phyloP scores from a whole-genome alignment of 2,888 invertebrate species.

The Sturmia bella region DNA sequence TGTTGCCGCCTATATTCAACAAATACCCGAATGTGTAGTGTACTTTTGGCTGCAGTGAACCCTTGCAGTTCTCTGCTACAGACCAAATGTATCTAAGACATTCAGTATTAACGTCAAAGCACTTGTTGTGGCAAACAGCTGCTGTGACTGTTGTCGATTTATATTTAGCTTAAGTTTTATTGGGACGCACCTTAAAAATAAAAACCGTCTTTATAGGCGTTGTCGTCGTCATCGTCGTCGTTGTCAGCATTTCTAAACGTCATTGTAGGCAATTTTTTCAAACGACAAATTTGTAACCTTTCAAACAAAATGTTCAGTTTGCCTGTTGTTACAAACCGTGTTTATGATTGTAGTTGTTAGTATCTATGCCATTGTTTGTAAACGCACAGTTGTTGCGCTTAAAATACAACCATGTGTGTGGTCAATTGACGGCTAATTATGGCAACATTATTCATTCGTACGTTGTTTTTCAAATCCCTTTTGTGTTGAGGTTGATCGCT shows the following conservation, averaged over 20 bases:
- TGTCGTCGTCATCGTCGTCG: neutral
- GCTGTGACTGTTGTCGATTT: constrained; percentile 10
- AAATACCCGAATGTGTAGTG: too few relatives aligned
- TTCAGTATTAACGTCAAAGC: constrained; percentile 46
- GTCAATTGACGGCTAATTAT: constrained; percentile 73
- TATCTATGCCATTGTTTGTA: neutral
- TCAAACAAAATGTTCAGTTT: neutral
- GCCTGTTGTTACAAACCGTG: constrained; percentile 7
- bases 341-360: constrained; percentile 33
- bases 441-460: constrained; percentile 68
- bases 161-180: constrained; percentile 17
- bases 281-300: constrained; percentile 41
- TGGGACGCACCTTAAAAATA: constrained; percentile 55
- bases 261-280: constrained; percentile 38
- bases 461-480: neutral
- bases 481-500: too few relatives aligned
- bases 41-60: too few relatives aligned
- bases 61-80: neutral
- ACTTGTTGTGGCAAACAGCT: constrained; percentile 32
- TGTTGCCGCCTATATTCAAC: too few relatives aligned
- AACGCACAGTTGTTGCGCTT: constrained; percentile 5
- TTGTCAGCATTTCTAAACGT: neutral
- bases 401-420: constrained; percentile 67
- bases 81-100: constrained; percentile 25
- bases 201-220: neutral